These are phyloP conservation scores for Bombycilla garrulus DNA, from an alignment of 2,113 vertebrate genomes.

Conservation along the genomic window DNA sequence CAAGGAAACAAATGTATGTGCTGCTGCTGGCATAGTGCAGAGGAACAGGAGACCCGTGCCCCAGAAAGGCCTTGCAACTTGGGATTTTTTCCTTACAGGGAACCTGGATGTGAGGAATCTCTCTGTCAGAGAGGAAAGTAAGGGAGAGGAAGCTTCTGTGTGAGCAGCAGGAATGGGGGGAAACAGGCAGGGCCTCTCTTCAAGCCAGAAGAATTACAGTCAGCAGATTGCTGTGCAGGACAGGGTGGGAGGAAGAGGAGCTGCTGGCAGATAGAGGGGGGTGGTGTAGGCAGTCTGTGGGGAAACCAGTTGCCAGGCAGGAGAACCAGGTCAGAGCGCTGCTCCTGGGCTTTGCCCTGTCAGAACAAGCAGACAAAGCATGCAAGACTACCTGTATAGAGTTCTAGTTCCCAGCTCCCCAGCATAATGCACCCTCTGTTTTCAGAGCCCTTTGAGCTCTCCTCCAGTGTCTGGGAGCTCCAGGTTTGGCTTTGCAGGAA, in stretches of 20 bases:
- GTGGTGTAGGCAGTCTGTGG: background rate
- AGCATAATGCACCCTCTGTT: constrained; percentile 14
- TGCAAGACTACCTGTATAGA: background rate
- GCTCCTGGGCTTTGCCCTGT: background rate
- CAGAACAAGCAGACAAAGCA: background rate
- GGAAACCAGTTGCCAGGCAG: background rate
- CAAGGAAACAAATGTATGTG: background rate
- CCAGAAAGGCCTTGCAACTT: background rate
- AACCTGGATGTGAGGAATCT: background rate
- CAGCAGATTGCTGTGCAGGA: background rate
- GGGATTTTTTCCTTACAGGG: background rate
- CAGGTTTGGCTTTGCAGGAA: constrained; percentile 36
- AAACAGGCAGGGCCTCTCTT: background rate
- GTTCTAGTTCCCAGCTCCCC: background rate
- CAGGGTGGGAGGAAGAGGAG: background rate
- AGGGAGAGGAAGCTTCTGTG: background rate
- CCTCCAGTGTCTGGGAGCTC: background rate
- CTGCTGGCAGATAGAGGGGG: background rate
- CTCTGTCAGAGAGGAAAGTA: background rate
- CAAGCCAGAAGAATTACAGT: background rate
- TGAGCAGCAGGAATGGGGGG: background rate
- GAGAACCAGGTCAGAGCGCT: background rate
- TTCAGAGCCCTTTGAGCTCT: constrained; percentile 14
- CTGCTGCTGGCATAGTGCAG: background rate
- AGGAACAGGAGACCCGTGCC: background rate